Evolutionary conservation across 2,888 invertebrate genomes (phyloP).

Genomic region (Archaeoteleia sp.): DNA sequence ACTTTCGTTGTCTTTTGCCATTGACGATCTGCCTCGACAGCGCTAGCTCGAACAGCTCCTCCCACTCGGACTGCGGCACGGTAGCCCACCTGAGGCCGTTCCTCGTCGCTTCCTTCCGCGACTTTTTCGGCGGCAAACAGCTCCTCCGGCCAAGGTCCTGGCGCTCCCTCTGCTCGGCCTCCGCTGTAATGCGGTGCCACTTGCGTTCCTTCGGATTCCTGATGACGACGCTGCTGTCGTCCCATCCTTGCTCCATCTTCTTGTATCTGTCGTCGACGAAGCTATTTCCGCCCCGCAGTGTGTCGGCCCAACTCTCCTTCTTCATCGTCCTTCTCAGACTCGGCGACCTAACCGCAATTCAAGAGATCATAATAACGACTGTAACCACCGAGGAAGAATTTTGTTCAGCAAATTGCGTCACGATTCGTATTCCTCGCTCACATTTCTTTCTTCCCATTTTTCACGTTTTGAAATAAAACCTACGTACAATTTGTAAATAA

Average conservation of each 20-base stretch:
- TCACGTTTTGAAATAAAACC: too few relatives aligned
- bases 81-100: slow-evolving; percentile 22
- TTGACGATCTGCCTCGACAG: slow-evolving; percentile 76
- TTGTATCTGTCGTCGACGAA: slow-evolving; percentile 60
- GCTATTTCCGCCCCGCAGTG: slow-evolving; percentile 59
- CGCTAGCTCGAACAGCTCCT: slow-evolving; percentile 78
- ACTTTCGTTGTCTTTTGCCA: slow-evolving; percentile 48
- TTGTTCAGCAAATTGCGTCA: slow-evolving; percentile 17
- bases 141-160: slow-evolving; percentile 38
- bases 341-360: slow-evolving; percentile 28
- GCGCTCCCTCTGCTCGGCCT: slow-evolving; percentile 57
- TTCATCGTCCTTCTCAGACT: slow-evolving; percentile 39
- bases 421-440: slow-evolving; percentile 7
- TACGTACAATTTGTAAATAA: too few relatives aligned
- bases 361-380: slow-evolving; percentile 1
- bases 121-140: slow-evolving; percentile 74
- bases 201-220: slow-evolving; percentile 65
- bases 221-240: slow-evolving; percentile 67
- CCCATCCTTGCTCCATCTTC: slow-evolving; percentile 70
- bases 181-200: slow-evolving; percentile 68
- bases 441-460: too few relatives aligned
- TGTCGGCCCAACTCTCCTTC: slow-evolving; percentile 68
- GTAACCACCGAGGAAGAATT: too few relatives aligned
- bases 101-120: slow-evolving; percentile 69
- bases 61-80: slow-evolving; percentile 71